Conservation (phyloP, 2,797 vertebrate genomes). For the Sandelia bainsii region DNA sequence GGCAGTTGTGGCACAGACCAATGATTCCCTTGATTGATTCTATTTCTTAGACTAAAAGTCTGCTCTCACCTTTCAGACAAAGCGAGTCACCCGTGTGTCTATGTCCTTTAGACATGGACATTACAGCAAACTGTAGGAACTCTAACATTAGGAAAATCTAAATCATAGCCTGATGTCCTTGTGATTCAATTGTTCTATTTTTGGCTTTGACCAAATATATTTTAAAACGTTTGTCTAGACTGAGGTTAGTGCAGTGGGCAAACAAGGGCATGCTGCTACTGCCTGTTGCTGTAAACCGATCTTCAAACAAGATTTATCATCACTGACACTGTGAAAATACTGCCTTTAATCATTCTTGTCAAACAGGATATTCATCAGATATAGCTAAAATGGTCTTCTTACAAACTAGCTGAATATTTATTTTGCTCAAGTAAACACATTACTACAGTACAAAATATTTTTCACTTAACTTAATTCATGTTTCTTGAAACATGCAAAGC, state of each 20-base stretch:
- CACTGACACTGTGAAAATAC: constrained; percentile 12
- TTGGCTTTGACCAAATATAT: constrained; percentile 27
- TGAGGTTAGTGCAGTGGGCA: constrained; percentile 37
- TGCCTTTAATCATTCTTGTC: constrained; percentile 25
- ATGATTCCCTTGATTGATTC: constrained; percentile 49
- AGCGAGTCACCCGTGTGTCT: constrained; percentile 34
- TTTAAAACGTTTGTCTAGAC: constrained; percentile 51
- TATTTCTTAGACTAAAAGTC: constrained; percentile 33
- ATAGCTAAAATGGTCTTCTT: background rate
- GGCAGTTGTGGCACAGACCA: constrained; percentile 48
- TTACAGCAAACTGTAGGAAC: constrained; percentile 32
- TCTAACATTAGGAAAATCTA: constrained; percentile 44
- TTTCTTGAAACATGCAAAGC: background rate
- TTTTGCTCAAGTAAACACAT: constrained; percentile 8
- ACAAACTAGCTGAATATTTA: background rate
- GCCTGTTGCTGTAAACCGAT: constrained; percentile 27
- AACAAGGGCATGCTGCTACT: constrained; percentile 14
- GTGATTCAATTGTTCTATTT: constrained; percentile 39
- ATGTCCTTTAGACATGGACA: constrained; percentile 28
- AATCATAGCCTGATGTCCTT: constrained; percentile 30
- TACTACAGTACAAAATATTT: background rate
- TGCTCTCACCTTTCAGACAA: constrained; percentile 40
- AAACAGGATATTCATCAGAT: constrained; percentile 11
- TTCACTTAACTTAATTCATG: background rate
- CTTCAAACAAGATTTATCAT: constrained; percentile 41